A percentile compares a stretch with the other conserved stretches of the same genome.
Evolutionary conservation across 1,140 invertebrate species (phyloP).

Genomic region (Eciton burchellii): DNA sequence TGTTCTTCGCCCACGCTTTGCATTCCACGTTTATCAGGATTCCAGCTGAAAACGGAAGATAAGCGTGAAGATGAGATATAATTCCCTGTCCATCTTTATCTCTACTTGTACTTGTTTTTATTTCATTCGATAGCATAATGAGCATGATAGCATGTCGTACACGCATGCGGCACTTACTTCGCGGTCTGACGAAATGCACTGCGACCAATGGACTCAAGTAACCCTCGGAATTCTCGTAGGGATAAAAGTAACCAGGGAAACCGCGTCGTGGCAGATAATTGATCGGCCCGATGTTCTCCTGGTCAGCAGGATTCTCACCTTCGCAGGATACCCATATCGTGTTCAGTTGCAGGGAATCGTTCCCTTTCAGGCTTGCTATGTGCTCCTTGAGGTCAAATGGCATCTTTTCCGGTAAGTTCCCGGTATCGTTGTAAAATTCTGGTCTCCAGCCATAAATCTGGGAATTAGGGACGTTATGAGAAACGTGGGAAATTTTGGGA

Average conservation of each 20-base stretch:
- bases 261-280: conserved; percentile 88
- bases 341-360: conserved; percentile 87
- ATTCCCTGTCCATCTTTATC: background rate
- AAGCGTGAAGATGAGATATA: background rate
- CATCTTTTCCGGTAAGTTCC: conserved; percentile 88
- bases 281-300: conserved; percentile 94
- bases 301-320: conserved; percentile 95
- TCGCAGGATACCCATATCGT: conserved; percentile 95
- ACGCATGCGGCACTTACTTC: conserved; percentile 87
- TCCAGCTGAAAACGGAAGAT: conserved; percentile 88
- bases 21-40: conserved; percentile 96
- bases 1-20: conserved; percentile 95
- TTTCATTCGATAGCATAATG: background rate
- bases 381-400: conserved; percentile 87
- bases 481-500: too few relatives aligned
- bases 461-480: conserved; percentile 27
- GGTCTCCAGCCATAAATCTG: conserved; percentile 92
- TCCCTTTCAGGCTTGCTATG: conserved; percentile 85
- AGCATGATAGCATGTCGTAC: background rate
- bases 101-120: background rate
- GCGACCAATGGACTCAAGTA: conserved; percentile 96
- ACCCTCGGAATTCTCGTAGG: conserved; percentile 92
- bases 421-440: conserved; percentile 89
- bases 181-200: conserved; percentile 92
- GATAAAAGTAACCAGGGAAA: conserved; percentile 94